Evolutionary conservation across 2,888 invertebrate genomes (phyloP).

Genomic region (Pterobdella sp.): DNA sequence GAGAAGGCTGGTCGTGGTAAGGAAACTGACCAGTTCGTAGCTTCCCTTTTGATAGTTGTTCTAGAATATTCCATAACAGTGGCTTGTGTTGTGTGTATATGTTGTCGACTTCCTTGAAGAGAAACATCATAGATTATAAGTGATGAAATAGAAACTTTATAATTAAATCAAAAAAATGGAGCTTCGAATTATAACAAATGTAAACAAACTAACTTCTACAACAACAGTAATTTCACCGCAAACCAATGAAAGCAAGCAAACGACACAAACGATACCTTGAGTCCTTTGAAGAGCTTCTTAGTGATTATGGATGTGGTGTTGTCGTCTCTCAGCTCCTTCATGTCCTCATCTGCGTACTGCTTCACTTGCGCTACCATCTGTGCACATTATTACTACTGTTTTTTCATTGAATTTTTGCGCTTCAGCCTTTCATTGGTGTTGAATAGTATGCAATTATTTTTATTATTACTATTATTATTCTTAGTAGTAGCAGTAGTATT

Average conservation of each 20-base stretch:
- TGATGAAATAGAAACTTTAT: too few species aligned
- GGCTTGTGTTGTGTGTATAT: slow-evolving; percentile 98
- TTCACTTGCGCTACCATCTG: slow-evolving; percentile 62
- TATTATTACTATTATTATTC: background rate
- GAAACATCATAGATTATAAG: too few species aligned
- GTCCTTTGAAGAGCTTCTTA: slow-evolving; percentile 65
- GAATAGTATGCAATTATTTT: background rate
- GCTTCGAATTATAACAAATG: background rate
- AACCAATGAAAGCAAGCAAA: too few species aligned
- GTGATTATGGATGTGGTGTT: slow-evolving; percentile 81
- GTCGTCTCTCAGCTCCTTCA: slow-evolving; percentile 71
- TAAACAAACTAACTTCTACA: too few species aligned
- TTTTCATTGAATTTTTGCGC: background rate
- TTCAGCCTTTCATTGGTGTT: background rate
- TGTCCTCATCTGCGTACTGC: slow-evolving; percentile 76
- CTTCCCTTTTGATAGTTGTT: slow-evolving; percentile 79
- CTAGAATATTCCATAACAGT: slow-evolving; percentile 74
- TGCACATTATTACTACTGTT: background rate
- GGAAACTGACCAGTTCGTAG: slow-evolving; percentile 80
- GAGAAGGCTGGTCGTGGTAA: slow-evolving; percentile 60
- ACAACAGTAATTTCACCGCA: too few species aligned
- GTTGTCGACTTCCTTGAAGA: slow-evolving; percentile 83
- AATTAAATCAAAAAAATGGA: too few species aligned
- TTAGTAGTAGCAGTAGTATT: too few species aligned
- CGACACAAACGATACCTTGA: slow-evolving; percentile 68